A percentile compares a stretch with the other conserved stretches of the same genome.
Conservation (phyloP, 2,797 vertebrate species). For the Botia kubotai region DNA sequence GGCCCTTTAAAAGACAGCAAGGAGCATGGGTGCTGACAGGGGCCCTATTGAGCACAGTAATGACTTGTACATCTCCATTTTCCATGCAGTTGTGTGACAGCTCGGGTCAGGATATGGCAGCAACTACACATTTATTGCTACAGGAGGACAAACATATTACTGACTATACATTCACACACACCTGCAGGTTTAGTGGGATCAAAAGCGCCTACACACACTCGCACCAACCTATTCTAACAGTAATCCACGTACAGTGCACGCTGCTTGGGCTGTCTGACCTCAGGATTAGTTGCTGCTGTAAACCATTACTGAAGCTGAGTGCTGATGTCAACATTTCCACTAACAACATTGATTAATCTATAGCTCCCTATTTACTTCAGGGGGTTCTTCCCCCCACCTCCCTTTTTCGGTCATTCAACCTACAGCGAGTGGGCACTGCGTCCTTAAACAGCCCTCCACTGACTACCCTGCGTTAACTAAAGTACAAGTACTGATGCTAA, state of each 20-base stretch:
- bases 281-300: slow-evolving; percentile 59
- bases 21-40: slow-evolving; percentile 78
- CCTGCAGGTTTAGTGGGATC: slow-evolving; percentile 8
- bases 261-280: slow-evolving; percentile 56
- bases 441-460: slow-evolving; percentile 36
- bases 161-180: neutral
- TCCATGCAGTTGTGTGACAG: slow-evolving; percentile 57
- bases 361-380: slow-evolving; percentile 60
- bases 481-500: neutral
- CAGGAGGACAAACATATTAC: slow-evolving; percentile 18
- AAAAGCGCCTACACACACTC: neutral
- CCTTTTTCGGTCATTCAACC: slow-evolving; percentile 27
- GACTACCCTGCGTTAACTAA: neutral
- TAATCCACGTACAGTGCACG: slow-evolving; percentile 43
- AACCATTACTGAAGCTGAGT: slow-evolving; percentile 58
- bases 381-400: neutral
- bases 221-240: slow-evolving; percentile 22
- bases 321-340: slow-evolving; percentile 68
- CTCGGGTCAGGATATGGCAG: slow-evolving; percentile 41
- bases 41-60: slow-evolving; percentile 71
- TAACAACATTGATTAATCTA: slow-evolving; percentile 67
- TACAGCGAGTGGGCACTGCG: slow-evolving; percentile 45
- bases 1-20: slow-evolving; percentile 71
- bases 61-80: slow-evolving; percentile 77
- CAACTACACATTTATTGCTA: slow-evolving; percentile 29